phyloP scores from a whole-genome alignment of 2,888 invertebrate genomes.

The Operophtera brumata region DNA sequence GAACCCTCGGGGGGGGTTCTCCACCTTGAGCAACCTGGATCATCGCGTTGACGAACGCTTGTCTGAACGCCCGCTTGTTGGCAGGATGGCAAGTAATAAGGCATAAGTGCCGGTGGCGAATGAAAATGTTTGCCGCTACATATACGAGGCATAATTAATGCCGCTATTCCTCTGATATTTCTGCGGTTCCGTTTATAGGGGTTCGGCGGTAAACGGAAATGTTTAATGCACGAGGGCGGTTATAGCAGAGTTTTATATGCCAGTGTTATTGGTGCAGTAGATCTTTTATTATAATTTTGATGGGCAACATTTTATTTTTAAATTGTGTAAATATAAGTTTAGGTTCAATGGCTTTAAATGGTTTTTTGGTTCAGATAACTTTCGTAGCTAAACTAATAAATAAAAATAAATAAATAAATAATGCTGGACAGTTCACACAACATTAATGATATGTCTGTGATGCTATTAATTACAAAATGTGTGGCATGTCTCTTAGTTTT shows the following conservation, averaged over 20 bases:
- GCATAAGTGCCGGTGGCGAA: constrained; percentile 9
- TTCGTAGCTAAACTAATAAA: too few species aligned
- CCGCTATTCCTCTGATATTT: constrained; percentile 12
- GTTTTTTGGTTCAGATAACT: too few species aligned
- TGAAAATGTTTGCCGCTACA: constrained; percentile 11
- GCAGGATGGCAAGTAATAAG: constrained; percentile 4
- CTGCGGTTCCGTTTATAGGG: constrained; percentile 18
- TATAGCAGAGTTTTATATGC: constrained; percentile 10
- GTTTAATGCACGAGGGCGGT: constrained; percentile 12
- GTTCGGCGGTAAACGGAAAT: constrained; percentile 10
- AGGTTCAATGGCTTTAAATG: too few species aligned
- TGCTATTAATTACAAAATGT: too few species aligned
- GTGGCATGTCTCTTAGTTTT: too few species aligned
- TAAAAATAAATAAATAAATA: too few species aligned
- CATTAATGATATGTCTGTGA: too few species aligned
- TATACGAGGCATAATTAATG: constrained; percentile 7
- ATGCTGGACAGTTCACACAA: too few species aligned
- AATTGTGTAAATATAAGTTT: neutral
- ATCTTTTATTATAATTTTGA: constrained; percentile 4
- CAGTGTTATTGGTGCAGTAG: constrained; percentile 1
- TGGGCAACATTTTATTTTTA: neutral
- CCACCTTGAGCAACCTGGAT: too few species aligned
- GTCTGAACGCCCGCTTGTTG: too few species aligned
- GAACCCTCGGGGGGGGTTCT: too few species aligned
- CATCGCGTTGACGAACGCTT: too few species aligned